phyloP scores from a whole-genome alignment of 2,113 vertebrate genomes.

The Suricata suricatta region DNA sequence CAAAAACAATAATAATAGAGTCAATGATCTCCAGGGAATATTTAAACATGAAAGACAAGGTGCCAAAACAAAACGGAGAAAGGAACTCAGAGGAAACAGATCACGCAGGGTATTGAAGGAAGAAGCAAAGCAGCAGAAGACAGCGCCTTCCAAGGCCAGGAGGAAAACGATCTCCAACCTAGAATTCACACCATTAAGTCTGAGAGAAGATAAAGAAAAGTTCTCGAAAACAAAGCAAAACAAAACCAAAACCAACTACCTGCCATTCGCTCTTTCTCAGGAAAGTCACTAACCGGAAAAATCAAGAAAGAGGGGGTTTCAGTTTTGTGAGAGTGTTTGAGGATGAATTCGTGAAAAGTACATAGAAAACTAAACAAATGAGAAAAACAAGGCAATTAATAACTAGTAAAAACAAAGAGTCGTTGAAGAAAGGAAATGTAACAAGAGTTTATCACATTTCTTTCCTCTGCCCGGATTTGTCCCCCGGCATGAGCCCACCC shows the following conservation, averaged over 20 bases:
- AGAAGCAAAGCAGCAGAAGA: not conserved
- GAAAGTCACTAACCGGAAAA: not conserved
- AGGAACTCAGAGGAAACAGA: not conserved
- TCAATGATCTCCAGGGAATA: not conserved
- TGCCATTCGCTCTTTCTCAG: not conserved
- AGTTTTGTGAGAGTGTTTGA: not conserved
- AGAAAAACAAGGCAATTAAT: not conserved
- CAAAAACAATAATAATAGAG: not conserved
- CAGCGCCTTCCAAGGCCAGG: not conserved
- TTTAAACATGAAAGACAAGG: not conserved
- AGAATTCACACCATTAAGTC: not conserved
- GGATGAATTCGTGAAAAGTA: not conserved
- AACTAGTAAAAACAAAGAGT: not conserved
- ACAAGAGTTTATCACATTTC: not conserved
- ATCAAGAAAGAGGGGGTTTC: not conserved
- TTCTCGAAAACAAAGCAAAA: too few species aligned
- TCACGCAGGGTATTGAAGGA: not conserved
- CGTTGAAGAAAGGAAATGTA: not conserved
- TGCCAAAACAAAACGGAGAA: not conserved
- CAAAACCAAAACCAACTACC: too few species aligned
- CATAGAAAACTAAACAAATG: not conserved
- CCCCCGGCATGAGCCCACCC: not conserved
- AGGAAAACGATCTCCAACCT: not conserved
- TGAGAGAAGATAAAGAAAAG: not conserved
- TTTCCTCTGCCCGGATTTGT: not conserved